A percentile compares a stretch with the other conserved stretches of the same genome.
Conservation (phyloP, 2,113 vertebrate species). For the Isichthys henryi region DNA sequence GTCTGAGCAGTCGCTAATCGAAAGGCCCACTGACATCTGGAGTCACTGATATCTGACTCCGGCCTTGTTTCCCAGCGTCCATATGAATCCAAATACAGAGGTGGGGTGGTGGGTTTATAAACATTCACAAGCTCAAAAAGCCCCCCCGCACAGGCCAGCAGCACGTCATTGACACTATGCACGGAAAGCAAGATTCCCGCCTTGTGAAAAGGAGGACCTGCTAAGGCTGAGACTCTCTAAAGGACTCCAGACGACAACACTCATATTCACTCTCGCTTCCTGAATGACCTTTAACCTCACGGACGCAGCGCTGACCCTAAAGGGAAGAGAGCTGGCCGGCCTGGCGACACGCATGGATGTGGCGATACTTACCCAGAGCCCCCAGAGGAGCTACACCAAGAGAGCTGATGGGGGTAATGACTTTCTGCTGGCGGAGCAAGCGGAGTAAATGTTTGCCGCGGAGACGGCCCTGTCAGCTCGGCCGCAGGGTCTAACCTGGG, state of each 20-base stretch:
- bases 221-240: neutral
- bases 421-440: neutral
- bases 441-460: neutral
- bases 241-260: neutral
- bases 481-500: conserved; percentile 37
- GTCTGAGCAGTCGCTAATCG: neutral
- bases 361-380: neutral
- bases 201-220: neutral
- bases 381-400: neutral
- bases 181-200: neutral
- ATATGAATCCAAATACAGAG: neutral
- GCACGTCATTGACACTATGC: neutral
- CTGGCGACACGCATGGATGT: neutral
- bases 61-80: neutral
- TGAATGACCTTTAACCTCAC: neutral
- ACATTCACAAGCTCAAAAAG: neutral
- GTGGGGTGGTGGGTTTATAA: neutral
- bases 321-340: neutral
- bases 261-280: neutral
- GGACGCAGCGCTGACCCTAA: too few species aligned
- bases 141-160: neutral
- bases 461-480: neutral
- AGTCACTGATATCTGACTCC: neutral
- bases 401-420: neutral
- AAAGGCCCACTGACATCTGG: neutral